Percentiles rank a stretch among this genome's conserved stretches.
Evolutionary conservation across 2,888 invertebrate genomes (phyloP).

Genomic region (Trachelus tabidus): DNA sequence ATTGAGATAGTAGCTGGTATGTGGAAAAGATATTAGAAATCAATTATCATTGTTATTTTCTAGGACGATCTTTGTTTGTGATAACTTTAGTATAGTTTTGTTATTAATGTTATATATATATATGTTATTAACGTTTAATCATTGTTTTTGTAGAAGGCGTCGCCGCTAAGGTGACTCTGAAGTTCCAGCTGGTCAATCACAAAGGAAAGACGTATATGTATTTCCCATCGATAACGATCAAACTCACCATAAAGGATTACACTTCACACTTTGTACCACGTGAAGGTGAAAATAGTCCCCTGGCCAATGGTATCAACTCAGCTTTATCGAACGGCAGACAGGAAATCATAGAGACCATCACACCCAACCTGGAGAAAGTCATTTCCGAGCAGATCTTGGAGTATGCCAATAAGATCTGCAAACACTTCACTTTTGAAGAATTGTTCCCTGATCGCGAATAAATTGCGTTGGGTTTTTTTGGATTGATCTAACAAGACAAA

Average conservation of each 20-base stretch:
- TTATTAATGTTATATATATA: neutral
- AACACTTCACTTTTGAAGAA: constrained; percentile 56
- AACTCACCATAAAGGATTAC: constrained; percentile 43
- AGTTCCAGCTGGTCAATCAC: constrained; percentile 30
- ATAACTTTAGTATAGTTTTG: neutral
- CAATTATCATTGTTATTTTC: neutral
- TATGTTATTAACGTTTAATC: neutral
- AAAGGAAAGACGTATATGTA: constrained; percentile 40
- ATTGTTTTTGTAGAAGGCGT: constrained; percentile 37
- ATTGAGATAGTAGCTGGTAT: constrained; percentile 43
- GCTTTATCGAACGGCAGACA: constrained; percentile 48
- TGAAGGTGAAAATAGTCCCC: constrained; percentile 30
- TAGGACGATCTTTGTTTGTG: neutral
- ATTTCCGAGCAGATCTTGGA: constrained; percentile 50
- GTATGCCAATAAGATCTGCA: constrained; percentile 53
- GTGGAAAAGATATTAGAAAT: neutral
- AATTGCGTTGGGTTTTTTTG: neutral
- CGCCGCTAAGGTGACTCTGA: constrained; percentile 21
- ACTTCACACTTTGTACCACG: constrained; percentile 34
- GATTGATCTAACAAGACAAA: neutral
- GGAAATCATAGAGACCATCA: constrained; percentile 54
- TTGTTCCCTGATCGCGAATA: constrained; percentile 56
- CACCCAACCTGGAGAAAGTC: constrained; percentile 56
- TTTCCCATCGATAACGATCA: constrained; percentile 44
- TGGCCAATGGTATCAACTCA: constrained; percentile 41